Percentiles rank a stretch among this genome's conserved stretches.
These are phyloP conservation scores for Dromococcyx pavoninus DNA, from an alignment of 2,797 vertebrate species.

Conservation along the genomic window DNA sequence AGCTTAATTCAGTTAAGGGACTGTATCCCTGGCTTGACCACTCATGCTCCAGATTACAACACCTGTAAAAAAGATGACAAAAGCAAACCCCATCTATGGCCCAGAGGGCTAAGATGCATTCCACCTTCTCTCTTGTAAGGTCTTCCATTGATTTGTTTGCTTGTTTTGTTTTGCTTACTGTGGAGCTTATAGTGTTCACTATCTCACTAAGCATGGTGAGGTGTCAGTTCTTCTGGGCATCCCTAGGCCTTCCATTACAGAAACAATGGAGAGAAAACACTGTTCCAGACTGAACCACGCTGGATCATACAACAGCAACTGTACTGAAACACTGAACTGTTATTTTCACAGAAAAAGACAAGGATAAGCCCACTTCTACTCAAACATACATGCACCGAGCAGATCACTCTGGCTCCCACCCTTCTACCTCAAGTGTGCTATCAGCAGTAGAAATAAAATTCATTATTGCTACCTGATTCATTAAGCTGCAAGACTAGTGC, in stretches of 20 bases:
- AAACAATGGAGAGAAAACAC: not conserved
- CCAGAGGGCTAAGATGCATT: not conserved
- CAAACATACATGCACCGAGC: fast-evolving
- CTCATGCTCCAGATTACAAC: not conserved
- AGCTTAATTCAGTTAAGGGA: not conserved
- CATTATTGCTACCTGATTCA: not conserved
- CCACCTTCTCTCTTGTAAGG: not conserved
- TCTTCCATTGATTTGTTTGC: not conserved
- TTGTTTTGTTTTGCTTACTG: not conserved
- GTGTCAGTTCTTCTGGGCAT: not conserved
- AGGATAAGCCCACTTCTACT: not conserved
- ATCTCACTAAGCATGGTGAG: not conserved
- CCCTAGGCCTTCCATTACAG: not conserved
- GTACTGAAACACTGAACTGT: not conserved
- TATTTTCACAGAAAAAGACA: fast-evolving
- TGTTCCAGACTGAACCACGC: not conserved
- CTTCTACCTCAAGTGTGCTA: not conserved
- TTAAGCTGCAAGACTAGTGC: not conserved
- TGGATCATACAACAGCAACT: not conserved
- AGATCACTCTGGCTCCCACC: not conserved
- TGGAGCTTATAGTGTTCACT: too few species aligned
- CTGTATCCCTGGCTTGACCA: not conserved
- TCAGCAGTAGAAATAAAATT: not conserved
- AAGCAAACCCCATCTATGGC: not conserved
- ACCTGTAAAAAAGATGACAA: not conserved